Evolutionary conservation across 2,797 vertebrate species (phyloP), one percentile per base, ranked within the genome.

Genomic region (Xenops minutus): DNA sequence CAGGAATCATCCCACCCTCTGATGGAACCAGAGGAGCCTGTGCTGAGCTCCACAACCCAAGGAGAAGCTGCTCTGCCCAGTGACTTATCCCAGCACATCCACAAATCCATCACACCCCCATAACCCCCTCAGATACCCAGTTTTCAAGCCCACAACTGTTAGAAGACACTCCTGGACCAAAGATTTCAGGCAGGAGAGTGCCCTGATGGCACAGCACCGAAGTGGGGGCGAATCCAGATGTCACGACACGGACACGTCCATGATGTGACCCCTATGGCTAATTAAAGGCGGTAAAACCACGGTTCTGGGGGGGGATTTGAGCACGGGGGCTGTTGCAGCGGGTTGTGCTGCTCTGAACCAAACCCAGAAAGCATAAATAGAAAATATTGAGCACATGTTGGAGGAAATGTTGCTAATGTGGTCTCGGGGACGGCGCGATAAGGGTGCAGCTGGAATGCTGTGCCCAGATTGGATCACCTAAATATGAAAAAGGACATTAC

Each of bases 401-500:
- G 91, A 85, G 86, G 68, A 69, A 74, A 90, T 39, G 72, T 62
- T 88, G 46, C 77, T 95, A 94, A 94, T 88, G 37, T 62, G 82
- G 85, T 74, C 22, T 81, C 32, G 94, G 89, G 95, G 91, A 91
- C 68, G 29, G 37, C 69, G 64, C 3, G 62, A 63, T 87, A 75
- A 94, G 80, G 91, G 80, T 85, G 87, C 82, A 81, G 90, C 91
- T 93, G 87, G 93, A 95, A 90, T 67, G 11, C 68, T 51, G 81
- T 88, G 92, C 91, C 89, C 69, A 68, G 91, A 92, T 95, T 91
- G 92, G 93, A 95, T 94, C 93, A 78, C 85, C 87, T 94, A 91
- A 95, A 96, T 94, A 92, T 96, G 95, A 91, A 81, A 67, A 71
- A 89, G 86, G 81, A 83, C 88, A 95, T 96, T 96, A 90, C 81